These are phyloP conservation scores for Cynaeus angustus DNA, from an alignment of 2,888 invertebrate genomes.

Conservation along the genomic window DNA sequence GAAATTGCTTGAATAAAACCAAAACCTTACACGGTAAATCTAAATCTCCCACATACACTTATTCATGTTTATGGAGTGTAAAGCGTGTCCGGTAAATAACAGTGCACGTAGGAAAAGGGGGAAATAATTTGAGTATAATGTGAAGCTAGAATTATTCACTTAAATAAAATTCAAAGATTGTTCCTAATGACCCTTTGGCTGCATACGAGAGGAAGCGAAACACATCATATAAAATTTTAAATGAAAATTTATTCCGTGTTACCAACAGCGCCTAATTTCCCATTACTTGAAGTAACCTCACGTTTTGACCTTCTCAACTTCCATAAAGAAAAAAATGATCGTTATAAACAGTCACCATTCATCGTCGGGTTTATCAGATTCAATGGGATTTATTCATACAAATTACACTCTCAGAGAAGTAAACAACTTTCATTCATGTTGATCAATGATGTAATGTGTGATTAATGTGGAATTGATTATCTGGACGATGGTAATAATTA, in stretches of 20 bases:
- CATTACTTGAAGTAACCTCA: not conserved
- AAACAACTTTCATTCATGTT: conserved; percentile 41
- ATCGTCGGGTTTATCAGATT: conserved; percentile 21
- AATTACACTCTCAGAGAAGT: conserved; percentile 7
- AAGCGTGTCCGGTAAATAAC: not conserved
- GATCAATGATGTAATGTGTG: conserved; percentile 34
- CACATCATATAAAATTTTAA: not conserved
- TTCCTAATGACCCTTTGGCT: not conserved
- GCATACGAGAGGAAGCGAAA: not conserved
- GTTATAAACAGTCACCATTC: conserved; percentile 26
- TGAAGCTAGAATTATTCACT: conserved; percentile 8
- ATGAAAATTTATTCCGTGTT: not conserved
- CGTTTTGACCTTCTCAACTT: not conserved
- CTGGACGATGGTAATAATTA: not conserved
- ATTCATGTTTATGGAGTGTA: conserved; percentile 1
- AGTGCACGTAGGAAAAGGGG: not conserved
- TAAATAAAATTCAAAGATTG: conserved; percentile 5
- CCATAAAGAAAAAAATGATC: not conserved
- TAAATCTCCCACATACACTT: not conserved
- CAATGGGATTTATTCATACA: conserved; percentile 42
- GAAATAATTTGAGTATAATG: not conserved
- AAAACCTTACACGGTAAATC: not conserved
- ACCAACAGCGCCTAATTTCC: not conserved
- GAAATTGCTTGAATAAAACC: conserved; percentile 9
- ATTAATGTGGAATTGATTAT: conserved; percentile 21